Percentiles rank a stretch among this genome's conserved stretches.
Conservation (phyloP, 2,888 invertebrate species). For the Orchesella flavescens region DNA sequence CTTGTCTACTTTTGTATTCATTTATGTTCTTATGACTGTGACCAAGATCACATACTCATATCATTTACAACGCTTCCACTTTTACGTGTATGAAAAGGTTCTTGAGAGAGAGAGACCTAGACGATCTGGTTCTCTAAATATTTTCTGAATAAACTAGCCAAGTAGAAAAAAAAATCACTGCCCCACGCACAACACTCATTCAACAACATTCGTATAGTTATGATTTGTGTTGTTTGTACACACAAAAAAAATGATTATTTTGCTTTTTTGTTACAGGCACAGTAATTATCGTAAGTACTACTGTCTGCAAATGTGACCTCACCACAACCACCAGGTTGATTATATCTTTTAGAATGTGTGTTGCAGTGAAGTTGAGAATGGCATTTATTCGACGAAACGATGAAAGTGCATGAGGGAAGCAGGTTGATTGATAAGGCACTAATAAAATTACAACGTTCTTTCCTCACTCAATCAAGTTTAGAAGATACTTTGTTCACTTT, state of each 20-base stretch:
- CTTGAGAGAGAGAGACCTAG: background rate
- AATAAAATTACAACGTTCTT: too few relatives aligned
- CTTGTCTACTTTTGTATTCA: too few relatives aligned
- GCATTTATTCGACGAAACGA: background rate
- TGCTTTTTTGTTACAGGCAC: conserved; percentile 19
- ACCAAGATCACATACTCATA: too few relatives aligned
- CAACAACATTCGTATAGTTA: background rate
- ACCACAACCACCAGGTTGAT: background rate
- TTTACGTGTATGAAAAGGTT: too few relatives aligned
- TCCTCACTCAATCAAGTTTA: too few relatives aligned
- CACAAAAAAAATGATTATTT: background rate
- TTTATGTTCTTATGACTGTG: too few relatives aligned
- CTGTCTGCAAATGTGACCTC: background rate
- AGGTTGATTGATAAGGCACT: background rate
- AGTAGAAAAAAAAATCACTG: conserved; percentile 1
- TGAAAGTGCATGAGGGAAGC: conserved; percentile 42
- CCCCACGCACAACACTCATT: background rate
- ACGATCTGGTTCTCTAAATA: conserved; percentile 7
- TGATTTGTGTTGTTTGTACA: background rate
- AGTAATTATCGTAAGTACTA: conserved; percentile 1
- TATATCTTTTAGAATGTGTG: too few relatives aligned
- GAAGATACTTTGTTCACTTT: too few relatives aligned
- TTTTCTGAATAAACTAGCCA: background rate
- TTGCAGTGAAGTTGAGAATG: too few relatives aligned
- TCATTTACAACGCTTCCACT: too few relatives aligned